These are phyloP conservation scores for Sebastes dallii DNA, from an alignment of 2,797 vertebrate species.

Conservation along the genomic window DNA sequence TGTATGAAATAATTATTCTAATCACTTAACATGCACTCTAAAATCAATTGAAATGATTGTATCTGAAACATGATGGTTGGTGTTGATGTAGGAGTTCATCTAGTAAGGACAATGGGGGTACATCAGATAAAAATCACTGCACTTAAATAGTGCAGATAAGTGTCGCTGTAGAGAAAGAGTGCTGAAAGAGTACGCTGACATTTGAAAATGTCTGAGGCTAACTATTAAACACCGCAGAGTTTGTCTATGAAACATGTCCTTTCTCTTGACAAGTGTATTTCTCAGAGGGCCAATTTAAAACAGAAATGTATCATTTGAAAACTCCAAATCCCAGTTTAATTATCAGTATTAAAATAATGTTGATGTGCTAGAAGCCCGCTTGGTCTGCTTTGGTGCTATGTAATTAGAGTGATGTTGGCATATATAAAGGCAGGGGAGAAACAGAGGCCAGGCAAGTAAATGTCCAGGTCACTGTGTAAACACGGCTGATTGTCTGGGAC, in stretches of 20 bases:
- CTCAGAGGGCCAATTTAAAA: slow-evolving; percentile 18
- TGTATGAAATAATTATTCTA: background rate
- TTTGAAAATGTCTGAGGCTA: slow-evolving; percentile 57
- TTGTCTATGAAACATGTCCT: slow-evolving; percentile 30
- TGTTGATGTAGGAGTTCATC: background rate
- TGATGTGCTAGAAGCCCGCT: background rate
- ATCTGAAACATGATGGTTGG: background rate
- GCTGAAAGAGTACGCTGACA: slow-evolving; percentile 22
- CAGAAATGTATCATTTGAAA: background rate
- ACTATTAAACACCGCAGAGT: slow-evolving; percentile 31
- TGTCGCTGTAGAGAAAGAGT: slow-evolving; percentile 9
- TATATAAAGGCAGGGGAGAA: slow-evolving; percentile 30
- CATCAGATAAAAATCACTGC: background rate
- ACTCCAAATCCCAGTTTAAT: background rate
- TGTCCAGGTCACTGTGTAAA: slow-evolving; percentile 77
- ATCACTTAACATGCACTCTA: background rate
- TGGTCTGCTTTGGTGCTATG: background rate
- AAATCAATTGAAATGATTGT: background rate
- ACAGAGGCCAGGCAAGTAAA: slow-evolving; percentile 55
- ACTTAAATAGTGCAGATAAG: background rate
- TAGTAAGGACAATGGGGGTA: background rate
- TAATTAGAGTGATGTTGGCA: slow-evolving; percentile 44
- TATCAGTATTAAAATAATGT: background rate
- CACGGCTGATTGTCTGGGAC: slow-evolving; percentile 75
- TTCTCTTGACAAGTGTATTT: background rate